phyloP scores from a whole-genome alignment of 2,113 vertebrate genomes.

The Perccottus glenii region DNA sequence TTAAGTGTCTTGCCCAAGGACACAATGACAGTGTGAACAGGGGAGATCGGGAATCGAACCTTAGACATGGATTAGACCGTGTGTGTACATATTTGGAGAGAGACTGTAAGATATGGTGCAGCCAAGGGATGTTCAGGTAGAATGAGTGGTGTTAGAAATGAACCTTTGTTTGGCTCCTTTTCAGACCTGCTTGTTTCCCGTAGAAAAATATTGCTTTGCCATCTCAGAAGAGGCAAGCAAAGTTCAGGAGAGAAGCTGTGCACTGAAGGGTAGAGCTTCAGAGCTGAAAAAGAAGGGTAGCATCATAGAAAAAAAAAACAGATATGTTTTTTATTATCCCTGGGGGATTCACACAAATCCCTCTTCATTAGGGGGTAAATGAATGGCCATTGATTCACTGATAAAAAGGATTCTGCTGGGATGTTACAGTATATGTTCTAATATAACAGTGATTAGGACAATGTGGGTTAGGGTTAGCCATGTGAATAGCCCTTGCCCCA shows the following conservation, averaged over 20 bases:
- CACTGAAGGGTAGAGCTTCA: constrained; percentile 23
- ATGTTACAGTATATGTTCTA: constrained; percentile 15
- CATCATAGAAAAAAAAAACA: constrained; percentile 26
- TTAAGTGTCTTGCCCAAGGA: too few relatives aligned
- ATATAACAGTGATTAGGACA: constrained; percentile 23
- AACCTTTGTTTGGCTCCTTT: constrained; percentile 4
- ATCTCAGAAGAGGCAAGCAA: constrained; percentile 31
- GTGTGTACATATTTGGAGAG: constrained; percentile 18
- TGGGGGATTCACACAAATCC: constrained; percentile 32
- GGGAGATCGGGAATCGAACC: too few relatives aligned
- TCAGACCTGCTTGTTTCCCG: constrained; percentile 30
- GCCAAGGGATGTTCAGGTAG: constrained; percentile 20
- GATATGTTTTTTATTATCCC: constrained; percentile 16
- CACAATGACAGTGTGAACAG: too few relatives aligned
- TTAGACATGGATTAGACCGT: constrained; percentile 19
- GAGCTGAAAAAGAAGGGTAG: constrained; percentile 10
- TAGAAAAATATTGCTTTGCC: constrained; percentile 40
- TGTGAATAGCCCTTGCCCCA: neutral
- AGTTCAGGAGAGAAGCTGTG: constrained; percentile 36
- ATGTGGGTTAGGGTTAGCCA: constrained; percentile 1
- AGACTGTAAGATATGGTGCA: constrained; percentile 8
- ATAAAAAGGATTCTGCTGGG: constrained; percentile 29
- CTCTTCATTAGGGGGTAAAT: constrained; percentile 39
- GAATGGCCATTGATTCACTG: constrained; percentile 40
- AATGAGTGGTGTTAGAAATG: constrained; percentile 12